Evolutionary conservation across 2,888 invertebrate species (phyloP).

Genomic region (Stenodera caucasica): DNA sequence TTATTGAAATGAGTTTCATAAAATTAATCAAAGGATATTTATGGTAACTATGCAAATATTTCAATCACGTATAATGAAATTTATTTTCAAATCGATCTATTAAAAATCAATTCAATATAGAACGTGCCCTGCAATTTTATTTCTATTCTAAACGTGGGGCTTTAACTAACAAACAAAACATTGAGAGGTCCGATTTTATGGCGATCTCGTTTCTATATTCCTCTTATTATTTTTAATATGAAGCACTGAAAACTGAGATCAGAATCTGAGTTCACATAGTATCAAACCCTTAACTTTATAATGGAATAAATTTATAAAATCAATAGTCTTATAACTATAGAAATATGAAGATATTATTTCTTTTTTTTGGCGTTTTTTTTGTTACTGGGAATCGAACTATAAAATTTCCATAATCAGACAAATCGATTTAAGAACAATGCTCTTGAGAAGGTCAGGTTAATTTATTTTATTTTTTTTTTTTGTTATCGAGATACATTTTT

Average conservation of each 20-base stretch:
- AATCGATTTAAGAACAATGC: slow-evolving; percentile 10
- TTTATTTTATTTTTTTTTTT: background rate
- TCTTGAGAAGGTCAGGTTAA: background rate
- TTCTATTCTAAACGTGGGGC: no score
- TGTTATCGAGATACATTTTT: no score
- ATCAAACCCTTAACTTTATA: no score
- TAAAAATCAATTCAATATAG: background rate
- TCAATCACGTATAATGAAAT: background rate
- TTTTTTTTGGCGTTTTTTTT: background rate
- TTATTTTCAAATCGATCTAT: background rate
- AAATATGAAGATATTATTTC: background rate
- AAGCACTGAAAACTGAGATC: no score
- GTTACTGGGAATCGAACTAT: background rate
- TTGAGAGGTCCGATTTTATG: no score
- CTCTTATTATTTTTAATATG: no score
- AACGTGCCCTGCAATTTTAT: background rate
- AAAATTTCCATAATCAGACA: slow-evolving; percentile 18
- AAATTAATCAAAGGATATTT: background rate
- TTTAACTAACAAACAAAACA: no score
- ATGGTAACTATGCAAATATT: background rate
- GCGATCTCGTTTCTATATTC: no score
- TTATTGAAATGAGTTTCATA: no score
- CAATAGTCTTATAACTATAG: background rate
- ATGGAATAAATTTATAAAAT: no score
- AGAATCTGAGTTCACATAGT: no score